phyloP scores from a whole-genome alignment of 2,797 vertebrate species.

The Podargus strigoides region DNA sequence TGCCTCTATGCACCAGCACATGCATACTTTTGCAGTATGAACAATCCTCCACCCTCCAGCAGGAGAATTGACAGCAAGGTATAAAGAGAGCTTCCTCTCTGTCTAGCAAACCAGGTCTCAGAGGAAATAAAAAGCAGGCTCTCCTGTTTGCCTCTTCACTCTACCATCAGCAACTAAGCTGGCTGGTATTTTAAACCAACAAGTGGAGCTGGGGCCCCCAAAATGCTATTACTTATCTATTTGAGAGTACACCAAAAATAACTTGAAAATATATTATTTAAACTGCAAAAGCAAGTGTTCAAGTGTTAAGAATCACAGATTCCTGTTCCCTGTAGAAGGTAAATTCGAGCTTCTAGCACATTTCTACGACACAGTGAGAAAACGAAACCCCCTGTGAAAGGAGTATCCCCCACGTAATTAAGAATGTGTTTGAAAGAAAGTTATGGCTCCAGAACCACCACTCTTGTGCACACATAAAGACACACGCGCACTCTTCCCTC shows the following conservation, averaged over 20 bases:
- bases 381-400: neutral
- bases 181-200: neutral
- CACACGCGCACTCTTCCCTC: accelerated
- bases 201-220: accelerated
- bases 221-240: neutral
- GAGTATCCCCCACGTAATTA: neutral
- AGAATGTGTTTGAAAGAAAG: neutral
- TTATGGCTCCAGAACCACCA: neutral
- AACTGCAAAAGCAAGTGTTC: neutral
- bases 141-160: neutral
- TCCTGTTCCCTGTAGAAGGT: neutral
- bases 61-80: neutral
- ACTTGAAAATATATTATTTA: neutral
- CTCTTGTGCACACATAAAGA: neutral
- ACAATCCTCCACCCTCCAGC: neutral
- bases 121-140: neutral
- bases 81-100: neutral
- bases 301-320: neutral
- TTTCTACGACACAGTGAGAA: neutral
- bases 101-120: neutral
- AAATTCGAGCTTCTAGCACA: neutral
- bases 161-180: neutral
- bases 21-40: neutral
- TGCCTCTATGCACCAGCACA: neutral
- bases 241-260: neutral